Evolutionary conservation across 1,140 invertebrate species (phyloP), one percentile per base, ranked within the genome.

Genomic region (Drosophila bocki): DNA sequence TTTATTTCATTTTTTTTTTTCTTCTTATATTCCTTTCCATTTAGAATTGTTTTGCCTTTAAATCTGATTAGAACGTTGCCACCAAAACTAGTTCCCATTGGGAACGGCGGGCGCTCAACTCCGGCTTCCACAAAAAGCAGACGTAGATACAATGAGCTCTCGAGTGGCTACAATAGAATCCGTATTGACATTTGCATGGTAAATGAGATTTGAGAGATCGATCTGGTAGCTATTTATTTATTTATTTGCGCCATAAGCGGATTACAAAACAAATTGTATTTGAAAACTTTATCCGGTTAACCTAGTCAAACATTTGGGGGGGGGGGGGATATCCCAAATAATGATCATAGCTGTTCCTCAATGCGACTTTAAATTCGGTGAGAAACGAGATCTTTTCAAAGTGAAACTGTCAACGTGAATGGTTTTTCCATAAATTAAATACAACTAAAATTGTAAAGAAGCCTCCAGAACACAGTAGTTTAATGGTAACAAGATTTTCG

Each of bases 171-270:
- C 74, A 63, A 75, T 76, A 65, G 58, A 76, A 54, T 76, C 74
- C 56, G 41, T 77, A 77, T 77, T 77, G 75, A 77, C 75, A 77
- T 77, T 77, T 77, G 75, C 63, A 68, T 76, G 72, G 75, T 62
- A 45, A 60, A 72, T 51, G 45, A 53, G 68, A 72, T 61, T 72
- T 45, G 33, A 59, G 70, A 71, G 54, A 56, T 71, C 63, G 42
- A 76, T 75, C 72, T 76, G 71, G 74, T 76, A 76, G 71, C 74
- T 32, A 63, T 75, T 62, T 54, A 51, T 75, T 74, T 63, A 63
- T 75, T 62, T 54, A 44, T 75, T 74, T 63, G 62, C 67, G 53
- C 68, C 53, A 57, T 76, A 76, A 76, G 74, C 74, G 74, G 74
- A 76, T 76, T 76, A 72, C 69, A 59, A 50, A 72, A 48, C 68